Evolutionary conservation across 2,113 vertebrate genomes (phyloP).

Genomic region (Corythornis vintsioides): DNA sequence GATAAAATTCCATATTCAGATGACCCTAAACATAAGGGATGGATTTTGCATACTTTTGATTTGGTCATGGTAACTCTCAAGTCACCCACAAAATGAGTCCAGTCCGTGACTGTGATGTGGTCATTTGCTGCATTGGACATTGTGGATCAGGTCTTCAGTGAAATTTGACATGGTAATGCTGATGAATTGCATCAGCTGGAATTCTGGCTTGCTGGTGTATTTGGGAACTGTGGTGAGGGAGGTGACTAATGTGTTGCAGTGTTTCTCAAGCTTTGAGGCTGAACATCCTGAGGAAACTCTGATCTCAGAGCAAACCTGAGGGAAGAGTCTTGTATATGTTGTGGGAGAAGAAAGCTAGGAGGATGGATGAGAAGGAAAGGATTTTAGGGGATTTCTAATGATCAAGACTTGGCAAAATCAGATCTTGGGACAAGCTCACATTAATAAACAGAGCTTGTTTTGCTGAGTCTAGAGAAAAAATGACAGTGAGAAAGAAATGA

Average conservation of each 20-base stretch:
- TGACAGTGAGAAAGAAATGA: conserved; percentile 20
- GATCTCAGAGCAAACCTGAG: conserved; percentile 60
- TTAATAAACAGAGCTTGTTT: conserved; percentile 50
- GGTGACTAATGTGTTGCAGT: conserved; percentile 57
- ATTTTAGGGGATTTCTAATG: conserved; percentile 65
- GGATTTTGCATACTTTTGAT: background rate
- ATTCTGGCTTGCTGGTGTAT: conserved; percentile 27
- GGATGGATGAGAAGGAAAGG: conserved; percentile 46
- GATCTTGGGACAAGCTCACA: conserved; percentile 3
- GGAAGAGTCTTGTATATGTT: conserved; percentile 51
- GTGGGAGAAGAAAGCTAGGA: conserved; percentile 32
- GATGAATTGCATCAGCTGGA: conserved; percentile 49
- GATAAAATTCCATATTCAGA: background rate
- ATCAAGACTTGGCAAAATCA: conserved; percentile 38
- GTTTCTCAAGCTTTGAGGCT: conserved; percentile 49
- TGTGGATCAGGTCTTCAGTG: background rate
- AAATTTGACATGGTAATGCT: background rate
- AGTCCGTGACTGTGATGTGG: fast-evolving
- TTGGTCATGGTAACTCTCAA: background rate
- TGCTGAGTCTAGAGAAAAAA: conserved; percentile 58
- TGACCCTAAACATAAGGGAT: background rate
- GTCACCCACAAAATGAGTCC: background rate
- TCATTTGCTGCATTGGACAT: background rate
- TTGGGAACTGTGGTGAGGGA: conserved; percentile 46
- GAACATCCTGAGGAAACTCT: conserved; percentile 67